These are phyloP conservation scores for Heliconius charithonia DNA, from an alignment of 2,888 invertebrate species.

Conservation along the genomic window DNA sequence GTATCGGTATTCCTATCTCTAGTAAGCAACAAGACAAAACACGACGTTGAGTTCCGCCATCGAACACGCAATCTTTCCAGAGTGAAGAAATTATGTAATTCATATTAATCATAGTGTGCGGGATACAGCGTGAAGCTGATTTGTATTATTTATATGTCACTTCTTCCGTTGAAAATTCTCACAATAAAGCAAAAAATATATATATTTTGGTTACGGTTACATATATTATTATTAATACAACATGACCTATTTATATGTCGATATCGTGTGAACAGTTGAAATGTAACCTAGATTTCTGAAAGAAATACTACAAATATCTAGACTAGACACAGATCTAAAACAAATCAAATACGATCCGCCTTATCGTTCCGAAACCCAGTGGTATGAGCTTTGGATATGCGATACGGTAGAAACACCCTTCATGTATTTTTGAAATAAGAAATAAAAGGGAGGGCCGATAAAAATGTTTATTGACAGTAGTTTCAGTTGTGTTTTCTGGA, in stretches of 20 bases:
- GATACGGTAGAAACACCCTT: slow-evolving; percentile 16
- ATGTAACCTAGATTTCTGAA: background rate
- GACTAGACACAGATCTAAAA: background rate
- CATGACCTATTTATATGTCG: background rate
- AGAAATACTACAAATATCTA: slow-evolving; percentile 19
- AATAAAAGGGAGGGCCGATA: slow-evolving; percentile 12
- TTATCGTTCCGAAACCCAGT: slow-evolving; percentile 2
- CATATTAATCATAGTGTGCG: too few relatives aligned
- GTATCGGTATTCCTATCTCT: too few relatives aligned
- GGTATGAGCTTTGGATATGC: slow-evolving; percentile 14
- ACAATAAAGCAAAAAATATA: too few relatives aligned
- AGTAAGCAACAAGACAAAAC: too few relatives aligned
- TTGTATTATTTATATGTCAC: too few relatives aligned
- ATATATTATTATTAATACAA: too few relatives aligned
- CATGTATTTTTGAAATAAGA: slow-evolving; percentile 24
- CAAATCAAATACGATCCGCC: slow-evolving; percentile 19
- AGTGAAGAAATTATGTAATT: too few relatives aligned
- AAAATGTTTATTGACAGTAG: slow-evolving; percentile 12
- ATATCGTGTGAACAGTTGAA: background rate
- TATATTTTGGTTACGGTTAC: too few relatives aligned
- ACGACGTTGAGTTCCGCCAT: too few relatives aligned
- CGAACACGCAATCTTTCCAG: too few relatives aligned
- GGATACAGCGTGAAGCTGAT: too few relatives aligned
- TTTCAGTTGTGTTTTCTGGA: background rate
- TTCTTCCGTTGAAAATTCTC: too few relatives aligned